These are phyloP conservation scores for Rousettus leschenaultii DNA, from an alignment of 2,113 vertebrate genomes.

Conservation along the genomic window DNA sequence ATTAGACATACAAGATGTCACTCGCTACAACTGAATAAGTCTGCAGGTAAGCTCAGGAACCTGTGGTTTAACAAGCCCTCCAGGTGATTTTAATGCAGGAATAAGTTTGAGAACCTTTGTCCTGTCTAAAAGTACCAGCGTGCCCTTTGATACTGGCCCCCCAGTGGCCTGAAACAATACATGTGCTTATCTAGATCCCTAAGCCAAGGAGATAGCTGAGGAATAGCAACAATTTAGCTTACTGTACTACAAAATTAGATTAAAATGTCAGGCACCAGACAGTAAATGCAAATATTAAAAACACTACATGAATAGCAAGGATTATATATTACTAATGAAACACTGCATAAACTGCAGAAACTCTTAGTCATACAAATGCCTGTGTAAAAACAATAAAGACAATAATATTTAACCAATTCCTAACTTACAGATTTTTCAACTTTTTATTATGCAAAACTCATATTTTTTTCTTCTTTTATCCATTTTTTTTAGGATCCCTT, in stretches of 20 bases:
- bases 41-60: not conserved
- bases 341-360: not conserved
- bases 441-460: not conserved
- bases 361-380: conserved; percentile 40
- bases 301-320: conserved; percentile 33
- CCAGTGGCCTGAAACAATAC: not conserved
- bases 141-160: not conserved
- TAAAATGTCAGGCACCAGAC: too few species aligned
- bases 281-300: not conserved
- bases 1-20: not conserved
- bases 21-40: not conserved
- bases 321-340: conserved; percentile 49
- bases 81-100: not conserved
- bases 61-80: not conserved
- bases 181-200: not conserved
- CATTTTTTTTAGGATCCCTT: not conserved
- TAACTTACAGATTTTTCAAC: not conserved
- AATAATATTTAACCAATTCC: conserved; percentile 35
- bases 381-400: conserved; percentile 11
- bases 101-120: not conserved
- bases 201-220: conserved; percentile 3
- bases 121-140: not conserved
- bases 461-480: conserved; percentile 5
- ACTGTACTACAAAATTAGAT: not conserved
- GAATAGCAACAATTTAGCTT: conserved; percentile 23